Percentiles rank a stretch among this genome's conserved stretches.
Conservation (phyloP, 2,797 vertebrate species). For the Lophotriccus pileatus region DNA sequence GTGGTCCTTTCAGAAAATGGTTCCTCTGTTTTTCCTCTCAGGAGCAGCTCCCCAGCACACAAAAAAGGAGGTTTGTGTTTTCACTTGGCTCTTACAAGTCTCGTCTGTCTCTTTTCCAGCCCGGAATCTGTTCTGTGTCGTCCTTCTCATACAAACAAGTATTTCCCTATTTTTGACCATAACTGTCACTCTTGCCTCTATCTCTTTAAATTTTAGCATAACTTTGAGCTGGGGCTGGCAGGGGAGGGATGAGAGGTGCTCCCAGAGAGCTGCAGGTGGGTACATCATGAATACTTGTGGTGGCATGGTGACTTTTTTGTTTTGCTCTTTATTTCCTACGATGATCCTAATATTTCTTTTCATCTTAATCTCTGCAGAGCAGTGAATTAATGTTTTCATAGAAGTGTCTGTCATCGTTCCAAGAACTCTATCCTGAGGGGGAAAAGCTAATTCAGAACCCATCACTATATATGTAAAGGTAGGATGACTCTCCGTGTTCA, state of each 20-base stretch:
- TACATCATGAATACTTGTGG: not conserved
- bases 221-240: not conserved
- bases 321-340: slow-evolving; percentile 15
- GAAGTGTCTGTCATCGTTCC: slow-evolving; percentile 9
- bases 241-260: not conserved
- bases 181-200: not conserved
- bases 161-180: not conserved
- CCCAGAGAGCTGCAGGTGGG: not conserved
- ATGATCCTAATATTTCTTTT: slow-evolving; percentile 39
- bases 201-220: not conserved
- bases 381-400: slow-evolving; percentile 53
- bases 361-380: slow-evolving; percentile 19
- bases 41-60: not conserved
- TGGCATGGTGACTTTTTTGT: slow-evolving; percentile 8
- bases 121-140: not conserved
- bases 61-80: not conserved
- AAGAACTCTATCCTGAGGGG: slow-evolving; percentile 41
- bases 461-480: not conserved
- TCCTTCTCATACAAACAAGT: not conserved
- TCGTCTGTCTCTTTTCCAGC: not conserved
- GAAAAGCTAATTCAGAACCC: slow-evolving; percentile 46
- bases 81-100: not conserved
- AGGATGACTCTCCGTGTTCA: not conserved
- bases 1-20: not conserved
- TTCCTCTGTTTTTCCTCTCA: not conserved